Conservation (phyloP, 2,797 vertebrate genomes). For the Discoglossus pictus region DNA sequence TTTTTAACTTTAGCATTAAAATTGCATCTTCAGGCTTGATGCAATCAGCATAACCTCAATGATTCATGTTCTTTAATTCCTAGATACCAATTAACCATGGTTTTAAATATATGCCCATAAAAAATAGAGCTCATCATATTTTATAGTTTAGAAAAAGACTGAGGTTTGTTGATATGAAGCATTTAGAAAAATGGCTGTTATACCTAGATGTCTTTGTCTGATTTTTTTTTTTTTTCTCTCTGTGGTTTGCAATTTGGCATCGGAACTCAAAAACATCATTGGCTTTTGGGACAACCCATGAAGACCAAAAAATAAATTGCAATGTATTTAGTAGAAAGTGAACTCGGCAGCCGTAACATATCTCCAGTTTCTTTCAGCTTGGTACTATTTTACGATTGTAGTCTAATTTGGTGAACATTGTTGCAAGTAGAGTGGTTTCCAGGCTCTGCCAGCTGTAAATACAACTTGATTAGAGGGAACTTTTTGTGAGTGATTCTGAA, state of each 20-base stretch:
- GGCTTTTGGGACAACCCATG: too few species aligned
- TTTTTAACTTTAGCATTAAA: conserved; percentile 27
- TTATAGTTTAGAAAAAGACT: conserved; percentile 4
- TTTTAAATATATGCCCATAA: conserved; percentile 6
- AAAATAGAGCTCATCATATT: neutral
- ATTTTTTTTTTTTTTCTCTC: neutral
- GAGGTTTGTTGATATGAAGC: conserved; percentile 10
- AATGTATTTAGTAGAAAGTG: neutral
- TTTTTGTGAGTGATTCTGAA: conserved; percentile 6
- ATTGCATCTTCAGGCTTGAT: conserved; percentile 21
- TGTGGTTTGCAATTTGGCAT: neutral
- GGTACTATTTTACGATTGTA: conserved; percentile 6
- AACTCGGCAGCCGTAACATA: neutral
- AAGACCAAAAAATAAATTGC: too few species aligned
- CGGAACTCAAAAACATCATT: too few species aligned
- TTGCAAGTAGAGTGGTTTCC: conserved; percentile 4
- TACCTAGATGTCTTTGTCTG: conserved; percentile 15
- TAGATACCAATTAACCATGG: conserved; percentile 19
- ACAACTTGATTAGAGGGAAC: conserved; percentile 27
- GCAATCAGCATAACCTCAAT: conserved; percentile 33
- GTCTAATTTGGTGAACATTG: conserved; percentile 5
- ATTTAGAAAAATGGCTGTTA: conserved; percentile 14
- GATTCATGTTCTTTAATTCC: conserved; percentile 19
- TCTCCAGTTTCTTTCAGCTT: neutral
- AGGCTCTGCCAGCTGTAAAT: conserved; percentile 26